Evolutionary conservation across 2,113 vertebrate genomes (phyloP).

Genomic region (Gopherus evgoodei): DNA sequence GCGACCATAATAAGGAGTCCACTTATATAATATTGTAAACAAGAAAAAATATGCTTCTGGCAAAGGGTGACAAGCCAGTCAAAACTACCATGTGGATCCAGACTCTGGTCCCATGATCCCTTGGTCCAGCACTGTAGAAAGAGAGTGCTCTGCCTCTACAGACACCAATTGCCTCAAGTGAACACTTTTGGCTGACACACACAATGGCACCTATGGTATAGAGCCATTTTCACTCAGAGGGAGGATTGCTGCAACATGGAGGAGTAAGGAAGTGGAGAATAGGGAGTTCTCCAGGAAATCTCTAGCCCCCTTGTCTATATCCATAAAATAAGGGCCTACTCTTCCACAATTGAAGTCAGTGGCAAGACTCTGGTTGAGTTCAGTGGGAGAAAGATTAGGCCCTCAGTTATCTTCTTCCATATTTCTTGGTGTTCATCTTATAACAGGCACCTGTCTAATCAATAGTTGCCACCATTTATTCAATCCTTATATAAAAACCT

Average conservation of each 20-base stretch:
- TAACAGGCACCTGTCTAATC: not conserved
- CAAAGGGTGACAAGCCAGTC: slow-evolving; percentile 20
- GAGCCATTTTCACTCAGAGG: not conserved
- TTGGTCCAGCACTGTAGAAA: no score
- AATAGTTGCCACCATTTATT: not conserved
- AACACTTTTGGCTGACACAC: not conserved
- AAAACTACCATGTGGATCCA: no score
- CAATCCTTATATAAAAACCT: not conserved
- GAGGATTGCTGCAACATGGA: not conserved
- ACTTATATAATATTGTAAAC: not conserved
- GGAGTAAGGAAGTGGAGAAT: not conserved
- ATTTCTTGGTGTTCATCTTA: not conserved
- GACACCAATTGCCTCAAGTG: not conserved
- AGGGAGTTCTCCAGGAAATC: not conserved
- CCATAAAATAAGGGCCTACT: not conserved
- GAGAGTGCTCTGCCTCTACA: not conserved
- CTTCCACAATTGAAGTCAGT: not conserved
- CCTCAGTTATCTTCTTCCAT: not conserved
- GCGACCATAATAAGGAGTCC: not conserved
- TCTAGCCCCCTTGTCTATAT: not conserved
- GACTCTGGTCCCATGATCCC: no score
- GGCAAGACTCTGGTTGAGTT: not conserved
- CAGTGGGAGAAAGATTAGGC: not conserved
- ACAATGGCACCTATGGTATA: not conserved
- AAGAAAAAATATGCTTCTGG: not conserved